Evolutionary conservation across 2,113 vertebrate species (phyloP), one percentile per base, ranked within the genome.

Genomic region (Acrocephalus arundinaceus): DNA sequence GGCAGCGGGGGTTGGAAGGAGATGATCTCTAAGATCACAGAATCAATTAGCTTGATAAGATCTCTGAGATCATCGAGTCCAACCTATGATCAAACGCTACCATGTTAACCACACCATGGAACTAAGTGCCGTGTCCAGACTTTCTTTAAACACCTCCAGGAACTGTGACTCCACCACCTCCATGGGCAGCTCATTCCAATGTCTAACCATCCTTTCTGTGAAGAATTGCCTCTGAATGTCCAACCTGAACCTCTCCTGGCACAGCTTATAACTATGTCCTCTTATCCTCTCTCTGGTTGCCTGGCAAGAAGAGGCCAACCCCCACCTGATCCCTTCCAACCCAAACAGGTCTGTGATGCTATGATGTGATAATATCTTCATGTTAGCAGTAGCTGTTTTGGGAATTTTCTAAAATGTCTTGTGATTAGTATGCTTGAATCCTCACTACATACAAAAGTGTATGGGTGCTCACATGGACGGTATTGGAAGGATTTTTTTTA

Each of bases 391-490:
- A 25, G 13, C 1, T 54, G 2, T n/a, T 51, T 28, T 28, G 30
- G 13, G 39, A 51, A 18, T 43, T 59, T 35, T 70, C 25, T 61
- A 17, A 48, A 35, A 30, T 21, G 7, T 27, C 9, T 19, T 31
- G 27, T 33, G 15, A 23, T 39, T 17, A 19, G 10, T 21, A 8
- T 21, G 9, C 35, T 39, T 16, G 16, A 63, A 52, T 22, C 28
- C 35, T 30, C 27, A 13, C 16, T 45, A 13, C 5, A 6, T 25
- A 37, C 31, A 5, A 28, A 10, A 48, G 25, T 10, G 19, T 5
- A 23, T 5, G 15, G 14, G 4, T 33, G 33, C 65, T 51, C 35
- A 9, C 10, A 3, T 3, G 21, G 49, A 9, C 0, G 0, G 7
- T 19, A 8, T 4, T 19, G 10, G 5, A 45, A 37, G 24, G 43